phyloP scores from a whole-genome alignment of 2,113 vertebrate genomes.

The Peromyscus polionotus region DNA sequence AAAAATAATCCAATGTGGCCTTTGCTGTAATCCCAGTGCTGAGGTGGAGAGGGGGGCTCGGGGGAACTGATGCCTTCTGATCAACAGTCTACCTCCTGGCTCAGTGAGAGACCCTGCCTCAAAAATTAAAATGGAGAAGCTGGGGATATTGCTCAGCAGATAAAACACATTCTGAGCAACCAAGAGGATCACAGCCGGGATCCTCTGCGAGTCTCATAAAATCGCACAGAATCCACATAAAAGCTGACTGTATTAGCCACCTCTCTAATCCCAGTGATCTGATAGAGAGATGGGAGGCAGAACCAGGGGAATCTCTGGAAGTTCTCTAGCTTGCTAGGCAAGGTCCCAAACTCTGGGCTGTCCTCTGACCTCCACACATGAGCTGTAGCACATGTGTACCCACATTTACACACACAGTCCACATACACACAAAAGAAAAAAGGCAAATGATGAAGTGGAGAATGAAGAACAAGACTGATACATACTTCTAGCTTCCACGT shows the following conservation, averaged over 20 bases:
- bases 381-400: background rate
- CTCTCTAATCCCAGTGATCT: background rate
- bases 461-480: background rate
- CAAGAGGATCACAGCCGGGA: background rate
- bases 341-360: background rate
- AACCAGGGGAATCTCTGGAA: background rate
- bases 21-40: background rate
- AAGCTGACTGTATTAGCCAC: background rate
- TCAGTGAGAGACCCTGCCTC: background rate
- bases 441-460: no score
- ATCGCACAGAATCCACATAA: background rate
- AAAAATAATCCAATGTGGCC: background rate
- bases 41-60: no score
- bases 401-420: background rate
- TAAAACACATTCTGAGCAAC: background rate
- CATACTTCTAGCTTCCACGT: background rate
- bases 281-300: background rate
- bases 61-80: background rate
- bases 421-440: background rate
- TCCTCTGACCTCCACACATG: background rate
- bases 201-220: background rate
- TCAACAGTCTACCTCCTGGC: no score
- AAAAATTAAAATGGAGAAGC: no score
- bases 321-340: background rate
- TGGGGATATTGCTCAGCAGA: background rate